A percentile compares a stretch with the other conserved stretches of the same genome.
phyloP scores from a whole-genome alignment of 2,113 vertebrate species.

The Mohoua ochrocephala region DNA sequence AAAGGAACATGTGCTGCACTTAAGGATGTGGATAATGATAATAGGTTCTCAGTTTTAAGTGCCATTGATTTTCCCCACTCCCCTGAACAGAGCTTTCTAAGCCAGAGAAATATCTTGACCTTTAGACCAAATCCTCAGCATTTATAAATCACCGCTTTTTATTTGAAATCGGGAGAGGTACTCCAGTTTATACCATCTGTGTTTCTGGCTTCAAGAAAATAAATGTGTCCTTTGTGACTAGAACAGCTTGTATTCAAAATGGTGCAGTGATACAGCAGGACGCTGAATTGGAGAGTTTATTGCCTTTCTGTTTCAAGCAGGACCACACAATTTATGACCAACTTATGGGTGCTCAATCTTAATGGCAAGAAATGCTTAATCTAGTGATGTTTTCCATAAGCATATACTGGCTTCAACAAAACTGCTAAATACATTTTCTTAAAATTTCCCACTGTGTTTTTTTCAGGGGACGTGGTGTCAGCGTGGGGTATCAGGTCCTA shows the following conservation, averaged over 20 bases:
- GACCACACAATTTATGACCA: background rate
- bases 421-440: background rate
- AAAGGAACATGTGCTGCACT: background rate
- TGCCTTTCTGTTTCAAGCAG: conserved; percentile 2
- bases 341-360: background rate
- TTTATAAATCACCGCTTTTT: background rate
- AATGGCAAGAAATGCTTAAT: conserved; percentile 4
- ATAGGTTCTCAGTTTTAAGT: conserved; percentile 33
- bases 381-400: background rate
- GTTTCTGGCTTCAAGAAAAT: conserved; percentile 3
- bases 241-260: conserved; percentile 38
- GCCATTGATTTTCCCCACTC: background rate
- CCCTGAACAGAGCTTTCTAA: background rate
- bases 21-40: background rate
- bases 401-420: background rate
- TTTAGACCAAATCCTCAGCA: conserved; percentile 34
- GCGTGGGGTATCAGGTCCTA: background rate
- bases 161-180: background rate
- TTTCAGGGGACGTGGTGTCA: background rate
- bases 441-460: background rate
- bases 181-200: conserved; percentile 30
- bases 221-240: conserved; percentile 32
- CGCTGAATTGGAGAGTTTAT: background rate
- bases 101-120: conserved; percentile 15
- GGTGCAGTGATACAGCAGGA: background rate